Evolutionary conservation across 2,888 invertebrate genomes (phyloP).

Genomic region (Oscheius sp.): DNA sequence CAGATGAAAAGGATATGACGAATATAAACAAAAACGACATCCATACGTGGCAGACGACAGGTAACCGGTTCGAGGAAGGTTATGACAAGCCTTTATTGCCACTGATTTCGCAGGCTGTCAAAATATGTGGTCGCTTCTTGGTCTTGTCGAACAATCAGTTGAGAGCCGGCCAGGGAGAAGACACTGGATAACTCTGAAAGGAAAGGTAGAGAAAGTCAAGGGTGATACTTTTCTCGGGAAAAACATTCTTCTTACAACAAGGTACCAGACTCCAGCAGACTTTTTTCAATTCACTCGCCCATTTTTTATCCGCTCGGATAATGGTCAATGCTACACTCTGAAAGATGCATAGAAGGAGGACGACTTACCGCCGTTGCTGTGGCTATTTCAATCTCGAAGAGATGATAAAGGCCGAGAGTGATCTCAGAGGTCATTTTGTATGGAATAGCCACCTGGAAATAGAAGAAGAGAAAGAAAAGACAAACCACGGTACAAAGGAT

Average conservation of each 20-base stretch:
- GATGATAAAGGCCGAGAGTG: constrained; percentile 3
- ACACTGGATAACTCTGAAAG: constrained; percentile 3
- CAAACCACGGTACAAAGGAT: background rate
- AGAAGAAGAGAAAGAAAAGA: too few relatives aligned
- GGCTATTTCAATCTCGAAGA: constrained; percentile 18
- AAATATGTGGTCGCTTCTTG: constrained; percentile 1
- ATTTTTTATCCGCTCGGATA: constrained; percentile 3
- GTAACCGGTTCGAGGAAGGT: background rate
- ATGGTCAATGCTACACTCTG: constrained; percentile 13
- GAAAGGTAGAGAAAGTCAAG: background rate
- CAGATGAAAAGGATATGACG: background rate
- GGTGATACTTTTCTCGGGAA: background rate
- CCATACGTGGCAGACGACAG: background rate
- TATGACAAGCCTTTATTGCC: background rate
- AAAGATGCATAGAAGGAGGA: too few relatives aligned
- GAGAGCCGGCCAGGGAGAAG: constrained; percentile 7
- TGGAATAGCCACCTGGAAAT: background rate
- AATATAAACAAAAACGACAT: constrained; percentile 14
- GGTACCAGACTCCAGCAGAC: background rate
- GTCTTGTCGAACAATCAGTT: constrained; percentile 11
- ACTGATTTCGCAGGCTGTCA: constrained; percentile 13
- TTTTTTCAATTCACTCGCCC: background rate
- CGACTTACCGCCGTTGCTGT: background rate
- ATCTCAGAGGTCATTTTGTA: background rate
- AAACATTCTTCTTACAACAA: constrained; percentile 1